Conservation (phyloP, 2,888 invertebrate genomes). For the Tetanocera ferruginea region DNA sequence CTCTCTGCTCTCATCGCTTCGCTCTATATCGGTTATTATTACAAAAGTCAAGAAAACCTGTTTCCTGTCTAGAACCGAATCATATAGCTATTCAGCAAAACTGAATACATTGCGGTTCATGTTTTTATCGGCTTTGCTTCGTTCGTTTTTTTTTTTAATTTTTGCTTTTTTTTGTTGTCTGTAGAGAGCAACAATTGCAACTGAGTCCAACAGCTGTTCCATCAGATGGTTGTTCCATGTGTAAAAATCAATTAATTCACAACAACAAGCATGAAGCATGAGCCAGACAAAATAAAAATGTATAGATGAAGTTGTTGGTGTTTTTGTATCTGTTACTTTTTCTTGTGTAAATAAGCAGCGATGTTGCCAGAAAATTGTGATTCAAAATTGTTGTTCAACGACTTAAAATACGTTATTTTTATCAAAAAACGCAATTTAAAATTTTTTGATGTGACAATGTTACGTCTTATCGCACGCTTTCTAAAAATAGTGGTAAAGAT, state of each 20-base stretch:
- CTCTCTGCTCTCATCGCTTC: neutral
- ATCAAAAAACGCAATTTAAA: too few species aligned
- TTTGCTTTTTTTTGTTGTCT: neutral
- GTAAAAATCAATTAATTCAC: neutral
- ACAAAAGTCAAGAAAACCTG: neutral
- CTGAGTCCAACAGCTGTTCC: conserved; percentile 18
- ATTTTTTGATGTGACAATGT: too few species aligned
- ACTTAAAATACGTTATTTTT: too few species aligned
- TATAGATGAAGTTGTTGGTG: too few species aligned
- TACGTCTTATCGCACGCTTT: too few species aligned
- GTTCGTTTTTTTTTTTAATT: too few species aligned
- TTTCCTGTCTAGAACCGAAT: neutral
- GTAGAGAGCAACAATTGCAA: conserved; percentile 3
- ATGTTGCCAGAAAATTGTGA: too few species aligned
- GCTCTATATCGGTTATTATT: neutral
- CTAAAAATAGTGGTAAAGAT: too few species aligned
- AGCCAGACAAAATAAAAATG: conserved; percentile 16
- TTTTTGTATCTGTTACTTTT: too few species aligned
- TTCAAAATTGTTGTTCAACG: too few species aligned
- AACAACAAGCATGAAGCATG: conserved; percentile 19
- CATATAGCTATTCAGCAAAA: neutral
- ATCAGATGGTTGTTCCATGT: conserved; percentile 5
- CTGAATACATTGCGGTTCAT: too few species aligned
- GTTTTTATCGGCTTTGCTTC: neutral
- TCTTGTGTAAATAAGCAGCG: too few species aligned